These are phyloP conservation scores for Polymixis flavicincta DNA, from an alignment of 2,888 invertebrate species.

Conservation along the genomic window DNA sequence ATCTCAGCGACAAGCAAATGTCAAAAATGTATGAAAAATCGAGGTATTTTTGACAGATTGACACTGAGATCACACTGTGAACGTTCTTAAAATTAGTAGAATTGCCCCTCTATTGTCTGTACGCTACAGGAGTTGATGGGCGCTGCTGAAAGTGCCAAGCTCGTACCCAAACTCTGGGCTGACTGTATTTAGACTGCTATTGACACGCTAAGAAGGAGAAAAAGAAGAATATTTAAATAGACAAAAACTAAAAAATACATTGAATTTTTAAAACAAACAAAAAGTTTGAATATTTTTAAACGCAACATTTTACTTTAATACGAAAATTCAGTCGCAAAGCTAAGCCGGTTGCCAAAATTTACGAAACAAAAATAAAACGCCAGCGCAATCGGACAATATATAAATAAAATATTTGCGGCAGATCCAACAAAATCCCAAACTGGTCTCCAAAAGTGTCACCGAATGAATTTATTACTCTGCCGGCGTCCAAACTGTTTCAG, in stretches of 20 bases:
- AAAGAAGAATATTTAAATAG: background rate
- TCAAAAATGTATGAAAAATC: too few species aligned
- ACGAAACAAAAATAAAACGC: constrained; percentile 27
- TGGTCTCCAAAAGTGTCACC: constrained; percentile 30
- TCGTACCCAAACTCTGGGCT: too few species aligned
- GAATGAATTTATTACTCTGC: constrained; percentile 35
- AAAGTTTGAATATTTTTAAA: background rate
- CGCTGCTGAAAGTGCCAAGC: too few species aligned
- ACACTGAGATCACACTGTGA: too few species aligned
- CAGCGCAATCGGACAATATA: constrained; percentile 25
- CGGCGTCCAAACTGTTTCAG: constrained; percentile 38
- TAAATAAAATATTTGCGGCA: constrained; percentile 47
- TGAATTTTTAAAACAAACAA: background rate
- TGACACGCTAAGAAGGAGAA: too few species aligned
- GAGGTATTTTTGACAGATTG: too few species aligned
- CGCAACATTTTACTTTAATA: constrained; percentile 3
- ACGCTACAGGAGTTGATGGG: too few species aligned
- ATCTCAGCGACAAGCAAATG: too few species aligned
- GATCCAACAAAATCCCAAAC: constrained; percentile 37
- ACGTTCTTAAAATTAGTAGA: too few species aligned
- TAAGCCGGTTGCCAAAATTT: constrained; percentile 43
- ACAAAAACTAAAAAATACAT: background rate
- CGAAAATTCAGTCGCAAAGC: constrained; percentile 15
- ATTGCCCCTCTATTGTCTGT: too few species aligned
- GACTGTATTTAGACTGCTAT: too few species aligned